Percentiles rank a stretch among this genome's conserved stretches.
These are phyloP conservation scores for Ammodytes dubius DNA, from an alignment of 2,113 vertebrate genomes.

Conservation along the genomic window DNA sequence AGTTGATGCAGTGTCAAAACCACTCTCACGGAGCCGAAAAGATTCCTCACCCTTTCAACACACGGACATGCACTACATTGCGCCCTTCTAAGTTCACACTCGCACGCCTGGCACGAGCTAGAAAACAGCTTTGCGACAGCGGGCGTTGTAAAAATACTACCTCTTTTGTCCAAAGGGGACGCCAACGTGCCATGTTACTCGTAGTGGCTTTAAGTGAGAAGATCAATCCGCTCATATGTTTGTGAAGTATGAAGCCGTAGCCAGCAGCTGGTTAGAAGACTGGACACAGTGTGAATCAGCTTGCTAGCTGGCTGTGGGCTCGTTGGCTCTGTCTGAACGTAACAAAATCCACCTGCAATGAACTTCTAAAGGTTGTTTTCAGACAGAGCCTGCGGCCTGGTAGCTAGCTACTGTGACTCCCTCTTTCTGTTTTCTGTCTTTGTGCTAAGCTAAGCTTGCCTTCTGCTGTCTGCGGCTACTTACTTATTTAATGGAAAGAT, in stretches of 20 bases:
- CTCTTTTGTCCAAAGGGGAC: no score
- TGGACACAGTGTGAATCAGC: neutral
- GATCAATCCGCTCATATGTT: neutral
- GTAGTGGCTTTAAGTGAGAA: neutral
- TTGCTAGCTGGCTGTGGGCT: neutral
- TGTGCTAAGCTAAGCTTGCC: neutral
- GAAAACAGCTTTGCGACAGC: no score
- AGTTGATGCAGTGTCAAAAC: no score
- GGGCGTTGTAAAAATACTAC: no score
- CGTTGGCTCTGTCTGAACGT: neutral
- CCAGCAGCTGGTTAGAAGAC: neutral
- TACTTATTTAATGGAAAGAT: neutral
- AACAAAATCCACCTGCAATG: neutral
- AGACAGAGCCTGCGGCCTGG: no score
- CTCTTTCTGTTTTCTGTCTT: neutral
- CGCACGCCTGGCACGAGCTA: no score
- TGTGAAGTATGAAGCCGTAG: neutral
- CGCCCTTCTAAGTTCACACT: no score
- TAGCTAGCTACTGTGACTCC: neutral
- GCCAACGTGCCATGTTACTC: no score
- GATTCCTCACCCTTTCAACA: no score
- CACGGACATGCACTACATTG: no score
- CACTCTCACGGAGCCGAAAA: no score
- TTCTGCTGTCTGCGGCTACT: neutral
- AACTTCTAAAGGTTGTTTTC: neutral